phyloP scores from a whole-genome alignment of 1,140 invertebrate genomes.

The Paramacrobiotus metropolitanus region DNA sequence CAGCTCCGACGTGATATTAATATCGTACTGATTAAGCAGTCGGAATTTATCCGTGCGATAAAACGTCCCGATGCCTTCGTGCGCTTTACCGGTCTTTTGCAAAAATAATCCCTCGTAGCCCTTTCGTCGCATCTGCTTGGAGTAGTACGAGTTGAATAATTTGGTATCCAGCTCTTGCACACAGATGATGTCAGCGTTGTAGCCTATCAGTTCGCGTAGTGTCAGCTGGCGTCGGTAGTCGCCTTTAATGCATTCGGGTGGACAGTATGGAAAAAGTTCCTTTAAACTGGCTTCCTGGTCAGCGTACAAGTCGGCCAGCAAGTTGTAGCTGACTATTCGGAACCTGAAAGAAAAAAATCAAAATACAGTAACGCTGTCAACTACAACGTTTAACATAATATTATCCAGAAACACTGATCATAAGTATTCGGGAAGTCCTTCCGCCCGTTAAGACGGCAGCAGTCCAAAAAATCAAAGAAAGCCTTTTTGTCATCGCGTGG shows the following conservation, averaged over 20 bases:
- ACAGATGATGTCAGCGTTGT: conserved; percentile 66
- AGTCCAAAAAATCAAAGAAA: too few species aligned
- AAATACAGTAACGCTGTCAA: too few species aligned
- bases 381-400: too few species aligned
- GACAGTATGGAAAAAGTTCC: conserved; percentile 52
- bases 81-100: conserved; percentile 42
- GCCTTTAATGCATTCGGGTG: conserved; percentile 44
- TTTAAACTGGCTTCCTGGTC: conserved; percentile 41
- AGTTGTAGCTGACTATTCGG: conserved; percentile 60
- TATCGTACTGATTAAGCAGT: conserved; percentile 11
- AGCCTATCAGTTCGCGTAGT: conserved; percentile 56
- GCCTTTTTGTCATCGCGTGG: too few species aligned
- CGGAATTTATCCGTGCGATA: conserved; percentile 26
- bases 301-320: conserved; percentile 62
- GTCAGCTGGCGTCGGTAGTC: conserved; percentile 64
- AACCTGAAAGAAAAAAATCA: conserved; percentile 39
- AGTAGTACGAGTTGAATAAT: conserved; percentile 45
- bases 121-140: conserved; percentile 30
- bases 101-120: conserved; percentile 35
- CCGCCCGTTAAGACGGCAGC: too few species aligned
- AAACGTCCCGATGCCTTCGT: conserved; percentile 57
- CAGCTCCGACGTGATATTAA: conserved; percentile 34
- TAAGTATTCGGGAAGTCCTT: too few species aligned
- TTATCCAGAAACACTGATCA: too few species aligned
- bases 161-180: conserved; percentile 73